Evolutionary conservation across 2,888 invertebrate genomes (phyloP).

Genomic region (Blastobasis lacticolella): DNA sequence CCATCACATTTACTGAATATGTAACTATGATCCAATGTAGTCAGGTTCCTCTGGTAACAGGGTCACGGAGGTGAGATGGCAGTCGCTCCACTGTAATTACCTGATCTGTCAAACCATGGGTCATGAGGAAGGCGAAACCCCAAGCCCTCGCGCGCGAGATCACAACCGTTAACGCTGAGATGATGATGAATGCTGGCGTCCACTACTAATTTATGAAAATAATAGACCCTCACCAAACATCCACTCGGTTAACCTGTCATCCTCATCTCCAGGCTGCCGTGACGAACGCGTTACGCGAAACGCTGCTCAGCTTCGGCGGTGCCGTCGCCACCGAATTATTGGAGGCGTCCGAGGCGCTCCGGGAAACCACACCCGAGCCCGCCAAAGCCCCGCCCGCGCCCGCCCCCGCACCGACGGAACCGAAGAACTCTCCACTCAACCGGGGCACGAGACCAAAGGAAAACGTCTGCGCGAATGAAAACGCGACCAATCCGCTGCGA

Average conservation of each 20-base stretch:
- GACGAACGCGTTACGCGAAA: conserved; percentile 62
- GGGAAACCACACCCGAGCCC: conserved; percentile 5
- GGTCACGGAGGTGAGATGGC: too few relatives aligned
- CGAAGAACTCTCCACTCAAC: conserved; percentile 27
- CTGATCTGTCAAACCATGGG: too few relatives aligned
- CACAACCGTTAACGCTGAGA: too few relatives aligned
- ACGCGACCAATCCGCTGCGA: conserved; percentile 4
- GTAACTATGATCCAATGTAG: too few relatives aligned
- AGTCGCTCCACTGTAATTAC: too few relatives aligned
- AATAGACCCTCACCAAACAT: too few relatives aligned
- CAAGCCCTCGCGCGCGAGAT: too few relatives aligned
- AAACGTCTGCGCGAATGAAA: conserved; percentile 7
- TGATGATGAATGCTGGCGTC: too few relatives aligned
- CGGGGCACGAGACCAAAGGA: conserved; percentile 26
- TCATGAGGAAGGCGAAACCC: too few relatives aligned
- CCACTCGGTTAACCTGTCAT: background rate
- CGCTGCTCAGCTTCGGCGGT: conserved; percentile 62
- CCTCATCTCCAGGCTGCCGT: conserved; percentile 46
- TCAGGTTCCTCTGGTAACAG: too few relatives aligned
- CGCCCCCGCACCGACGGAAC: conserved; percentile 21
- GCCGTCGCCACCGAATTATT: conserved; percentile 44
- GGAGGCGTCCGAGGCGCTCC: conserved; percentile 37
- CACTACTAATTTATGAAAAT: too few relatives aligned
- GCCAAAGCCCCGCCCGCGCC: conserved; percentile 9
- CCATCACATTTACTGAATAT: too few relatives aligned